phyloP scores from a whole-genome alignment of 2,113 vertebrate species.

The Chaetura pelagica region DNA sequence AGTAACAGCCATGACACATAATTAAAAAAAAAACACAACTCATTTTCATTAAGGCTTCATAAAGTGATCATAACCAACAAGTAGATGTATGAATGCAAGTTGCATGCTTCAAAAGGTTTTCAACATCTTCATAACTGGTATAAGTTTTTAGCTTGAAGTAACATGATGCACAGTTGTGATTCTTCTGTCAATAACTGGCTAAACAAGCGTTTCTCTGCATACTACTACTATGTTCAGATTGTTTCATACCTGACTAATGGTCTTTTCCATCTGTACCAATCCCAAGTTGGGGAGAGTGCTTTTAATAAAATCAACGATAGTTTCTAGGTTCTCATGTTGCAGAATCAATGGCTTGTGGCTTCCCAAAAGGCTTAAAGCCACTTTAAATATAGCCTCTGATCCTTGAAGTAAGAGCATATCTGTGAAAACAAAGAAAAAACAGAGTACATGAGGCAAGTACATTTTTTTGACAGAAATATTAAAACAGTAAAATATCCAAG shows the following conservation, averaged over 20 bases:
- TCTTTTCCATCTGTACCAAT: constrained; percentile 97
- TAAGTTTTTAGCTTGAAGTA: not conserved
- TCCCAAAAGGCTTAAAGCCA: constrained; percentile 91
- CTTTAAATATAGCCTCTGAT: constrained; percentile 94
- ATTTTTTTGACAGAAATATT: constrained; percentile 22
- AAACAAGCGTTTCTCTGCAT: not conserved
- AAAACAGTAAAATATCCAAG: not conserved
- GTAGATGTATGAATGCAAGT: not conserved
- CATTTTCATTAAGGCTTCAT: not conserved
- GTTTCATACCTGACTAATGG: constrained; percentile 90
- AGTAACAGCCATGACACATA: not conserved
- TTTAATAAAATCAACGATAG: constrained; percentile 96
- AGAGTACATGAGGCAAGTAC: not conserved
- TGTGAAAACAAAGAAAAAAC: constrained; percentile 66
- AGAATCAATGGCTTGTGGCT: constrained; percentile 95
- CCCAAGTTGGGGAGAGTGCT: constrained; percentile 92
- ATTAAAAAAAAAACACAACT: not conserved
- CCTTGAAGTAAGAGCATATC: constrained; percentile 96
- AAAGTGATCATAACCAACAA: not conserved
- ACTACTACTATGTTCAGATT: not conserved
- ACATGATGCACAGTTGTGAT: not conserved
- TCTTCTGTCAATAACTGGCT: not conserved
- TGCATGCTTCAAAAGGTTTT: not conserved
- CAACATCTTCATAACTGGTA: not conserved
- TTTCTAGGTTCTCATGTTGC: constrained; percentile 93